phyloP scores from a whole-genome alignment of 2,113 vertebrate species.

The Aythya baeri region DNA sequence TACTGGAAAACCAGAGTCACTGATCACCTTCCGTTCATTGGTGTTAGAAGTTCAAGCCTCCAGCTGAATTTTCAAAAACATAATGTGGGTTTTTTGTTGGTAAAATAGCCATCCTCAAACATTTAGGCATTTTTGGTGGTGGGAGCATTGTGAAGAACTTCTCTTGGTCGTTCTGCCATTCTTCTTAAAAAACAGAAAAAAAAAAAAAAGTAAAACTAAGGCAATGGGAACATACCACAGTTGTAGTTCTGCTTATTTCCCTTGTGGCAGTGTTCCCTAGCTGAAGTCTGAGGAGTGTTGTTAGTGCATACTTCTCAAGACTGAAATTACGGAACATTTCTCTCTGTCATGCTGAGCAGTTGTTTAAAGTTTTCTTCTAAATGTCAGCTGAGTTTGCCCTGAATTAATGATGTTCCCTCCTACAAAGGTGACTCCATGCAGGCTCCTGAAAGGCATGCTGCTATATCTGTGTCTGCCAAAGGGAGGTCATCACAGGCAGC shows the following conservation, averaged over 20 bases:
- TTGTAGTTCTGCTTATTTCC: background rate
- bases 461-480: accelerated
- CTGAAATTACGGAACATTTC: background rate
- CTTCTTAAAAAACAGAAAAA: too few species aligned
- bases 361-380: background rate
- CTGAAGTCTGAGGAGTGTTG: background rate
- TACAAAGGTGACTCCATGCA: accelerated
- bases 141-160: background rate
- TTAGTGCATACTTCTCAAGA: accelerated
- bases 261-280: too few species aligned
- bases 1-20: background rate
- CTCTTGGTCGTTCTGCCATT: background rate
- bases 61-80: background rate
- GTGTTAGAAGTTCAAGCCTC: background rate
- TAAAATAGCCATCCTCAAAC: background rate
- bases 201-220: background rate
- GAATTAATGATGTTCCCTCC: accelerated
- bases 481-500: background rate
- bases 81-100: background rate
- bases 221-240: background rate
- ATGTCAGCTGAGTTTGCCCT: too few species aligned
- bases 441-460: background rate
- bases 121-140: too few species aligned
- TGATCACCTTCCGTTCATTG: background rate
- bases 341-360: background rate